Percentiles rank a stretch among this genome's conserved stretches.
phyloP scores from a whole-genome alignment of 2,797 vertebrate species.

The Benthosema pterotum region DNA sequence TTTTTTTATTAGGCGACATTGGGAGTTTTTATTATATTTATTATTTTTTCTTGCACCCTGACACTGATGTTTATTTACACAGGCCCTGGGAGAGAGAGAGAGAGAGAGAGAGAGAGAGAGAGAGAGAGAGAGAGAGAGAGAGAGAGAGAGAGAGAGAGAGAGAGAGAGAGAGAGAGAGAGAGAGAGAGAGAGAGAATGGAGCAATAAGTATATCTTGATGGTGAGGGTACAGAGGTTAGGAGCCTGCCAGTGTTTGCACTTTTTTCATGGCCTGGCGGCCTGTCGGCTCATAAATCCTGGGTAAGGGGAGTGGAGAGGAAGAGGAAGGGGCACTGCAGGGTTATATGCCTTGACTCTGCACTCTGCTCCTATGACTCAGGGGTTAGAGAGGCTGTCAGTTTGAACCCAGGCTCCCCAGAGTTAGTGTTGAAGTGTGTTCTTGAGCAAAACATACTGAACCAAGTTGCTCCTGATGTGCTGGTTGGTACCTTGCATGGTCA shows the following conservation, averaged over 20 bases:
- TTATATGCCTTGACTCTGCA: too few species aligned
- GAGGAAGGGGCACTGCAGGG: slow-evolving; percentile 54
- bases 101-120: slow-evolving; percentile 68
- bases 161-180: slow-evolving; percentile 41
- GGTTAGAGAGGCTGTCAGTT: too few species aligned
- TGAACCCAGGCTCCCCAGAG: too few species aligned
- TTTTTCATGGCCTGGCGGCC: slow-evolving; percentile 66
- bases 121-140: slow-evolving; percentile 66
- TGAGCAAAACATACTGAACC: too few species aligned
- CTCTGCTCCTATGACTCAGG: too few species aligned
- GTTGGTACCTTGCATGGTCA: too few species aligned
- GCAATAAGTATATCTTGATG: slow-evolving; percentile 58
- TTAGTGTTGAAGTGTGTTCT: too few species aligned
- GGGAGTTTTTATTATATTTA: slow-evolving; percentile 36
- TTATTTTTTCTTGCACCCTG: slow-evolving; percentile 42
- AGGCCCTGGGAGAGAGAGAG: slow-evolving; percentile 54
- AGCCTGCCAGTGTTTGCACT: slow-evolving; percentile 73
- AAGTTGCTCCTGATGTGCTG: too few species aligned
- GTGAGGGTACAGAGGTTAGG: slow-evolving; percentile 68
- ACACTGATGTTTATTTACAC: slow-evolving; percentile 70
- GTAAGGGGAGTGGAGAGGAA: slow-evolving; percentile 65
- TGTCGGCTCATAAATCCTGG: slow-evolving; percentile 74
- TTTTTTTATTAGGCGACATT: slow-evolving; percentile 51
- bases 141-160: slow-evolving; percentile 41
- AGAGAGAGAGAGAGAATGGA: slow-evolving; percentile 59